Evolutionary conservation across 2,113 vertebrate species (phyloP).

Genomic region (Sceloporus undulatus): DNA sequence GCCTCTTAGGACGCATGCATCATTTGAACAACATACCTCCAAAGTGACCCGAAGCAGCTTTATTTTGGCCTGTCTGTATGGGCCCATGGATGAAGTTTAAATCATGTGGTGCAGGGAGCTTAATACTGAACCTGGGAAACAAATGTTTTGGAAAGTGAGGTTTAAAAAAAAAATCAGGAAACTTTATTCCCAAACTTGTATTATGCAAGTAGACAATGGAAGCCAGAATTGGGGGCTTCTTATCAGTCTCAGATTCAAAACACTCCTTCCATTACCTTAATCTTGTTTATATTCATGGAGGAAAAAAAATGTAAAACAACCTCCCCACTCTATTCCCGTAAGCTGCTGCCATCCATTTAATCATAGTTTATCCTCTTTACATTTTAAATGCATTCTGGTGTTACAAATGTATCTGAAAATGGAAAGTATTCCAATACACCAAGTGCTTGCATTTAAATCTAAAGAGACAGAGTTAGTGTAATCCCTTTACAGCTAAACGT

Average conservation of each 20-base stretch:
- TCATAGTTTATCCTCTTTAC: conserved; percentile 12
- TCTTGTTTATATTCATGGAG: not conserved
- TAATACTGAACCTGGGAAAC: not conserved
- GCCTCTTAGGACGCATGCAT: not conserved
- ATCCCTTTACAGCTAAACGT: not conserved
- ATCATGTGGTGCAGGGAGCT: not conserved
- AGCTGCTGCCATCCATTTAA: conserved; percentile 11
- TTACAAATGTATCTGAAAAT: not conserved
- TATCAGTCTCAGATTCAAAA: not conserved
- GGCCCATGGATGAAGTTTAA: not conserved
- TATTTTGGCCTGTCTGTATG: no score
- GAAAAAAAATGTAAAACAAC: not conserved
- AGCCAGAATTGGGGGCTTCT: not conserved
- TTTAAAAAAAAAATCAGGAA: not conserved
- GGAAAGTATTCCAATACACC: not conserved
- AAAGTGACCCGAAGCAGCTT: no score
- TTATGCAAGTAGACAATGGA: not conserved
- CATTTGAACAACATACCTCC: no score
- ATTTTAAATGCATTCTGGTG: not conserved
- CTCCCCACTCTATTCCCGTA: not conserved
- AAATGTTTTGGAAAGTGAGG: not conserved
- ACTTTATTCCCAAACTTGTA: not conserved
- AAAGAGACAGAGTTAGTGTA: not conserved
- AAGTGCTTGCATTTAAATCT: conserved; percentile 3
- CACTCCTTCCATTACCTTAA: not conserved